Percentiles rank a stretch among this genome's conserved stretches.
Evolutionary conservation across 2,888 invertebrate genomes (phyloP).

Genomic region (Ectemnius continuus): DNA sequence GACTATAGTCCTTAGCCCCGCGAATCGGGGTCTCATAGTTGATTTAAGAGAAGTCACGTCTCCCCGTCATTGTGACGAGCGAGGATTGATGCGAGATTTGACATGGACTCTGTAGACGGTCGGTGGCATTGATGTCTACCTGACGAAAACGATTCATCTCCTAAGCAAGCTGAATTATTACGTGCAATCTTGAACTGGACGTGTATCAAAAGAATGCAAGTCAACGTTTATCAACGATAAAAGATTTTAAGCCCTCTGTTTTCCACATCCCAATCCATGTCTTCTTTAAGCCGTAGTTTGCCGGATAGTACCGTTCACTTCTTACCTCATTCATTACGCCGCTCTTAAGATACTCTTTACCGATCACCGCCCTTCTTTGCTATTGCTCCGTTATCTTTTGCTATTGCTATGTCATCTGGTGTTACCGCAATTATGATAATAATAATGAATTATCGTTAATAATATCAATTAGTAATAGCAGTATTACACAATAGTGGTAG

Average conservation of each 20-base stretch:
- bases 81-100: neutral
- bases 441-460: conserved; percentile 7
- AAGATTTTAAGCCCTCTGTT: conserved; percentile 26
- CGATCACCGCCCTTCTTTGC: conserved; percentile 2
- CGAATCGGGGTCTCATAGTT: neutral
- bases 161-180: conserved; percentile 16
- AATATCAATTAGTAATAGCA: conserved; percentile 22
- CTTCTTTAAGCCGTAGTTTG: no score
- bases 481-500: conserved; percentile 23
- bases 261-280: conserved; percentile 19
- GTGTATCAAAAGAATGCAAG: conserved; percentile 50
- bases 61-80: neutral
- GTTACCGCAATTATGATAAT: conserved; percentile 15
- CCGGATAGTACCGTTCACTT: conserved; percentile 12
- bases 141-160: conserved; percentile 11
- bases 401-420: conserved; percentile 20
- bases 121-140: no score
- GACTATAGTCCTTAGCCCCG: neutral
- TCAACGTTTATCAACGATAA: conserved; percentile 35
- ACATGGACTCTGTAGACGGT: neutral
- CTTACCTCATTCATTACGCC: neutral
- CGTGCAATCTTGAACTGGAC: conserved; percentile 25
- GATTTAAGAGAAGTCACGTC: no score
- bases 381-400: conserved; percentile 6
- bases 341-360: neutral